phyloP scores from a whole-genome alignment of 2,888 invertebrate species.

The Bugulina stolonifera region DNA sequence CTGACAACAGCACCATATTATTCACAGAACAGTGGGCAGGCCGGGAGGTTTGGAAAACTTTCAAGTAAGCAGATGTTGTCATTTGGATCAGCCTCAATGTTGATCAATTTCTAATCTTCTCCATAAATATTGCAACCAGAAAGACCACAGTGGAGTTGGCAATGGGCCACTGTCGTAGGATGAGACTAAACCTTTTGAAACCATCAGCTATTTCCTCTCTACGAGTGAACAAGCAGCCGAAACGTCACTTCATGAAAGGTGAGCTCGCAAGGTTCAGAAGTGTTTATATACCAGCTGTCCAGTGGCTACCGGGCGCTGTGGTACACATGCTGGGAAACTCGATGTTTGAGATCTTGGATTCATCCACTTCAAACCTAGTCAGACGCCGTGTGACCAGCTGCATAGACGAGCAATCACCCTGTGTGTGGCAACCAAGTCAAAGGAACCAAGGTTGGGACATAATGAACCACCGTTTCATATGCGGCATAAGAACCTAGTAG shows the following conservation, averaged over 20 bases:
- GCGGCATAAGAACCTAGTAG: not conserved
- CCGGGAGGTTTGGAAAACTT: not conserved
- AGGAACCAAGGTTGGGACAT: not conserved
- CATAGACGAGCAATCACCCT: not conserved
- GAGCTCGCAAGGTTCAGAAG: not conserved
- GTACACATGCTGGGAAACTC: not conserved
- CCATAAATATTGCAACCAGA: not conserved
- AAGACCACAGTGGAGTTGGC: not conserved
- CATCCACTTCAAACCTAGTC: not conserved
- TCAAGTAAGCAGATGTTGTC: not conserved
- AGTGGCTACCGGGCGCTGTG: not conserved
- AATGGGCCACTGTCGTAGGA: not conserved
- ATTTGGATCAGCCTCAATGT: not conserved
- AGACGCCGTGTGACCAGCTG: not conserved
- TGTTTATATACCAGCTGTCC: not conserved
- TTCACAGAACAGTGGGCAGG: not conserved
- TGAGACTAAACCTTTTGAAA: not conserved
- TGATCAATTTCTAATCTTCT: not conserved
- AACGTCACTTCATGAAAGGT: not conserved
- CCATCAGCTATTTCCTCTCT: not conserved
- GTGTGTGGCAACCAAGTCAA: not conserved
- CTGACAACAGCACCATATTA: not conserved
- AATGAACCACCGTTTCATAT: not conserved
- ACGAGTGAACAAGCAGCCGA: not conserved
- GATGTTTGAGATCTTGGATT: not conserved